These are phyloP conservation scores for Calliopum simillimum DNA, from an alignment of 2,888 invertebrate genomes.

Conservation along the genomic window DNA sequence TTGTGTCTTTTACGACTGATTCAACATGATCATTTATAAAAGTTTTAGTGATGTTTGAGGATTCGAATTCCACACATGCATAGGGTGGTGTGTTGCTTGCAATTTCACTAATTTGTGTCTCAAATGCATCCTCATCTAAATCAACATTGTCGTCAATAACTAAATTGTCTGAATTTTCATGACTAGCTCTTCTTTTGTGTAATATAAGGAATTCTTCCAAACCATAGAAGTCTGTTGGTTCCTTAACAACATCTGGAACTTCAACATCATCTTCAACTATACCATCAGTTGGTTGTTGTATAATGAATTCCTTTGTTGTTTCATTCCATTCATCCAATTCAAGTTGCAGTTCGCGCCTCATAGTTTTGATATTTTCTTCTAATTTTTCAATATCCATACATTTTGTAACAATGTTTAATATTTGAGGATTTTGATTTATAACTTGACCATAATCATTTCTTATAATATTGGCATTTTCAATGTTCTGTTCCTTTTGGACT, in stretches of 20 bases:
- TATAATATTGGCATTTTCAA: too few relatives aligned
- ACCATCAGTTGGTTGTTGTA: not conserved
- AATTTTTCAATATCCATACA: constrained; percentile 10
- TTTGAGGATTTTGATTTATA: constrained; percentile 5
- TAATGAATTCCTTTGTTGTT: not conserved
- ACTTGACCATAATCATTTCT: constrained; percentile 1
- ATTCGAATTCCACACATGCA: too few relatives aligned
- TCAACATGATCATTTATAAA: too few relatives aligned
- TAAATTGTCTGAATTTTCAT: not conserved
- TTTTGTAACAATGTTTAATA: constrained; percentile 6
- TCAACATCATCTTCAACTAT: not conserved
- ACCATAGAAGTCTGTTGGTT: not conserved
- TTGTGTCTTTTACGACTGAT: too few relatives aligned
- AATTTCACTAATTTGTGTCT: too few relatives aligned
- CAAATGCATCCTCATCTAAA: too few relatives aligned
- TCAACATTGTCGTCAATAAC: too few relatives aligned
- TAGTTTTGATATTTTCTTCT: constrained; percentile 2
- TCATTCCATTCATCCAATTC: constrained; percentile 3
- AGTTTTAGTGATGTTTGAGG: too few relatives aligned
- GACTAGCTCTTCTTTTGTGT: constrained; percentile 15
- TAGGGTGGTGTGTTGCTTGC: too few relatives aligned
- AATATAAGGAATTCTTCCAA: constrained; percentile 26
- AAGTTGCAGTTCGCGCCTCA: constrained; percentile 6
- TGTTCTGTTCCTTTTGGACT: too few relatives aligned
- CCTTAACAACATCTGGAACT: not conserved